Conservation (phyloP, 2,888 invertebrate genomes). For the Notocelia uddmanniana region DNA sequence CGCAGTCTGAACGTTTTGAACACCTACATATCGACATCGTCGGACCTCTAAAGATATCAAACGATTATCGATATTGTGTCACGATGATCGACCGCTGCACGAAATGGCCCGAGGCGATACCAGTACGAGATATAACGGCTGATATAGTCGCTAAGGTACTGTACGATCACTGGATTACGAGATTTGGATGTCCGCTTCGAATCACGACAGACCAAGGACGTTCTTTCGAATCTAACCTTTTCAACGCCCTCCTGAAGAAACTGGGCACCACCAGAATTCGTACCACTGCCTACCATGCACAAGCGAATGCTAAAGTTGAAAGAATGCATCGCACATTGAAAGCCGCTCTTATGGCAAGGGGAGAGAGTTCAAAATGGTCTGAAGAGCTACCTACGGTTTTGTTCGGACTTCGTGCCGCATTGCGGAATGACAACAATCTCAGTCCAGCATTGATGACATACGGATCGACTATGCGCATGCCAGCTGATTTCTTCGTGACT, state of each 20-base stretch:
- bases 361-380: constrained; percentile 47
- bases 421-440: constrained; percentile 39
- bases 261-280: constrained; percentile 47
- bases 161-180: constrained; percentile 13
- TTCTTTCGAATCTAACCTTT: constrained; percentile 48
- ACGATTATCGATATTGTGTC: constrained; percentile 49
- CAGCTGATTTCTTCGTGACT: constrained; percentile 48
- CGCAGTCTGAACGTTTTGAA: not conserved
- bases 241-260: constrained; percentile 40
- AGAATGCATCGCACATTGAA: constrained; percentile 52
- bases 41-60: constrained; percentile 49
- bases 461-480: constrained; percentile 47
- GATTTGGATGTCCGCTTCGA: constrained; percentile 18
- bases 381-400: constrained; percentile 58
- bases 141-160: constrained; percentile 13
- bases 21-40: constrained; percentile 53
- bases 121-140: constrained; percentile 55
- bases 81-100: constrained; percentile 58
- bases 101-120: constrained; percentile 61
- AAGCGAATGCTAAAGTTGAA: constrained; percentile 48
- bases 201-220: constrained; percentile 49
- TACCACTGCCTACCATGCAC: constrained; percentile 50
- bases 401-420: constrained; percentile 49
- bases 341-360: constrained; percentile 47
- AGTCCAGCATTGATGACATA: constrained; percentile 47